These are phyloP conservation scores for Diceros bicornis DNA, from an alignment of 2,797 vertebrate species.

Conservation along the genomic window DNA sequence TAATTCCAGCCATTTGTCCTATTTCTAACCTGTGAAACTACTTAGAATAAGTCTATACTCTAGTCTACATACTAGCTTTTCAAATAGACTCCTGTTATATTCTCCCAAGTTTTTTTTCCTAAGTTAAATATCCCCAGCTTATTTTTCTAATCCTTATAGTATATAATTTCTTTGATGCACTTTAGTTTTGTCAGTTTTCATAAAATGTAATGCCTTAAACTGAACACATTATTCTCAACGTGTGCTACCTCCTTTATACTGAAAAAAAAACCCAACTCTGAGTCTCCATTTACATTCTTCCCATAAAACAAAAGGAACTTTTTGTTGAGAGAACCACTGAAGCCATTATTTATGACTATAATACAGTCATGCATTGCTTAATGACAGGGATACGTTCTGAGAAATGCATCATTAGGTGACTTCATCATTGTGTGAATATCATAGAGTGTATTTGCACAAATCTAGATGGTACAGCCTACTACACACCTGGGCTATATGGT, in stretches of 20 bases:
- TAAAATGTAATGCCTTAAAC: conserved; percentile 32
- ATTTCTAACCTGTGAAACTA: not conserved
- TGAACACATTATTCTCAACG: conserved; percentile 18
- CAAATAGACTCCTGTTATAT: not conserved
- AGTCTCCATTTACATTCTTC: not conserved
- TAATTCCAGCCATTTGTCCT: not conserved
- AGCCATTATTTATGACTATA: conserved; percentile 27
- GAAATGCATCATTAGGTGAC: no score
- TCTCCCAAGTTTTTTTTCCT: not conserved
- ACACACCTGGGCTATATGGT: no score
- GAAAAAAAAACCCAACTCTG: conserved; percentile 12
- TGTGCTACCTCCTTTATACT: not conserved
- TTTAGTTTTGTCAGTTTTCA: conserved; percentile 36
- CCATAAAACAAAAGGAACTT: not conserved
- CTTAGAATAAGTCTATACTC: not conserved
- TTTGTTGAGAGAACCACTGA: not conserved
- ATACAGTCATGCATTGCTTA: no score
- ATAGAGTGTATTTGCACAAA: no score
- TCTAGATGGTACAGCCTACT: no score
- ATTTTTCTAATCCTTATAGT: not conserved
- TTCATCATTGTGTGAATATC: no score
- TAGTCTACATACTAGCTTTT: not conserved
- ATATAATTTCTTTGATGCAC: conserved; percentile 16
- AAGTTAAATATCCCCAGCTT: not conserved
- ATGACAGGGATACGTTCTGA: no score